Evolutionary conservation across 2,888 invertebrate genomes (phyloP).

Genomic region (Cryptops parisi): DNA sequence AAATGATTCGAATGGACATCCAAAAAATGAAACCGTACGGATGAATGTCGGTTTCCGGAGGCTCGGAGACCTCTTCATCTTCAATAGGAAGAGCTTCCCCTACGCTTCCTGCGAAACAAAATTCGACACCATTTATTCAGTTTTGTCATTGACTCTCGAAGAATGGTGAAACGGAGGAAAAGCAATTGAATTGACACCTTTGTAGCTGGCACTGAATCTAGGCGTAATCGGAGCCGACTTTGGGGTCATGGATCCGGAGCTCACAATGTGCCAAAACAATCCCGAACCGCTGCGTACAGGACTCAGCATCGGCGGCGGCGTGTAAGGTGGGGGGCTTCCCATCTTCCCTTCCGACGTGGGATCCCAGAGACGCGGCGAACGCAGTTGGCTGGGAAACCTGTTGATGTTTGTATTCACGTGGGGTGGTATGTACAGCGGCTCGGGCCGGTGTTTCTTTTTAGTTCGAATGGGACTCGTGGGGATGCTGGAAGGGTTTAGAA

Average conservation of each 20-base stretch:
- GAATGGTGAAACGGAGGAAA: constrained; percentile 14
- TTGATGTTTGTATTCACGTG: constrained; percentile 34
- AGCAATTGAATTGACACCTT: no score
- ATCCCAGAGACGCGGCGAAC: constrained; percentile 33
- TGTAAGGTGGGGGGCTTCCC: constrained; percentile 48
- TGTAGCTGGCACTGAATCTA: constrained; percentile 10
- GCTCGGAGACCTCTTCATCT: constrained; percentile 25
- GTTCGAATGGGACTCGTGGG: constrained; percentile 33
- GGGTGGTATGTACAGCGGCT: constrained; percentile 34
- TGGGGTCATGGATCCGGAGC: constrained; percentile 23
- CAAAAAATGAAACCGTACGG: constrained; percentile 29
- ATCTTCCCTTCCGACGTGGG: constrained; percentile 15
- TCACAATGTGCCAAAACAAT: constrained; percentile 46
- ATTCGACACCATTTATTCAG: no score
- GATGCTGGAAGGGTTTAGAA: constrained; percentile 57
- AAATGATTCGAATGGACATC: not conserved
- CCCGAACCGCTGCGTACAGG: constrained; percentile 82
- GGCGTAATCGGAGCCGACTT: constrained; percentile 30
- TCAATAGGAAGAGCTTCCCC: constrained; percentile 20
- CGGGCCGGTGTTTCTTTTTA: constrained; percentile 31
- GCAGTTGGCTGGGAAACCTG: constrained; percentile 39
- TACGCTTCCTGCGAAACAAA: constrained; percentile 12
- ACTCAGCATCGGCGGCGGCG: constrained; percentile 86
- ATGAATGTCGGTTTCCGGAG: constrained; percentile 32
- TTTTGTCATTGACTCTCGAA: constrained; percentile 22